Evolutionary conservation across 2,797 vertebrate species (phyloP), one percentile per base, ranked within the genome.

Genomic region (Danio albolineatus): DNA sequence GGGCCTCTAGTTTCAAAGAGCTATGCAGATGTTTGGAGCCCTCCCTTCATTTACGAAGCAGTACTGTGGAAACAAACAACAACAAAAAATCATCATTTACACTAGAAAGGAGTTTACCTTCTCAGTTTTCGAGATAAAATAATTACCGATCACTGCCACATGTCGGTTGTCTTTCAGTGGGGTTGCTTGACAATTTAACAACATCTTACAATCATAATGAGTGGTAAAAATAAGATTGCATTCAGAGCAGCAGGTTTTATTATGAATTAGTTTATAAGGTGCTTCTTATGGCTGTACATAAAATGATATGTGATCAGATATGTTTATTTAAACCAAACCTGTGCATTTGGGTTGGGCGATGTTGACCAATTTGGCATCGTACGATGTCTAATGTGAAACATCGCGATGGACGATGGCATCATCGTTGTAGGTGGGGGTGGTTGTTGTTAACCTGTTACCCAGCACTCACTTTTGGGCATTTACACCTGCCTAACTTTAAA

Each of bases 21-120:
- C 46, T 71, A 75, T 69, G 65, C 79, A 83, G 82, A 82, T 85
- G 76, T 82, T 82, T 74, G 48, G 19, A 73, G 64, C 51, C 48
- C 61, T 73, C 2, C 14, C 38, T 79, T 67, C 28, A 80, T 72
- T 75, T 70, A 51, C 73, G 10, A 49, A 72, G 49, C 57, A 79
- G 59, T 36, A 28, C 51, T 79, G 5, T 49, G 38, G 21, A 4
- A 10, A 28, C 38, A 73, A 61, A 44, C 14, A 71, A 14, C 64
- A 72, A 49, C n/a, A 72, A 71, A 54, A 72, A 53, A 54, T 1
- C 28, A 28, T 48, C 39, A 48, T 65, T 46, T 44, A 69, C 49
- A 72, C 12, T 65, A 60, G 38, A 60, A 51, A 61, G 6, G 19
- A 19, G 36, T 41, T 19, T 2, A 36, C 6, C 13, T 43, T 44